A percentile compares a stretch with the other conserved stretches of the same genome.
phyloP scores from a whole-genome alignment of 2,888 invertebrate species.

The Lepidocyrtinus sp. region DNA sequence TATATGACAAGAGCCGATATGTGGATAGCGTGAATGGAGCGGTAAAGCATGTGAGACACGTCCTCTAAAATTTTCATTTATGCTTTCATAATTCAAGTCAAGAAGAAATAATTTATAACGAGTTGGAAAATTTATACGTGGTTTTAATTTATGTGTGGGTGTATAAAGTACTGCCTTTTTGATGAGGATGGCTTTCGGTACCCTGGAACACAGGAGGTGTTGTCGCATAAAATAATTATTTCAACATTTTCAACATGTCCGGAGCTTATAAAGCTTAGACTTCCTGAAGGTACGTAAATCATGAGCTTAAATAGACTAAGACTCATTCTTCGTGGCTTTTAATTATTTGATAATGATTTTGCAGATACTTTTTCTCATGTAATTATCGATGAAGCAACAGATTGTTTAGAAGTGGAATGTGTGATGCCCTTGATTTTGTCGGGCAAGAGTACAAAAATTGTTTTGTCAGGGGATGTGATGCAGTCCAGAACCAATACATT shows the following conservation, averaged over 20 bases:
- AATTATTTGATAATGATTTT: slow-evolving; percentile 42
- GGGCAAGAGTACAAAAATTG: slow-evolving; percentile 80
- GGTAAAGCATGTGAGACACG: slow-evolving; percentile 77
- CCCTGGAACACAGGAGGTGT: slow-evolving; percentile 81
- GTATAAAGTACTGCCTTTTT: slow-evolving; percentile 81
- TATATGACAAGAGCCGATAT: slow-evolving; percentile 86
- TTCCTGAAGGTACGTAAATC: slow-evolving; percentile 76
- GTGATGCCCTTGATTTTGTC: slow-evolving; percentile 86
- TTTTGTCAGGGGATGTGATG: slow-evolving; percentile 89
- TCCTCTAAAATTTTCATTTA: background rate
- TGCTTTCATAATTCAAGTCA: too few species aligned
- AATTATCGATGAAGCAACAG: slow-evolving; percentile 88
- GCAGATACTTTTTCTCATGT: slow-evolving; percentile 83
- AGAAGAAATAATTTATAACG: too few species aligned
- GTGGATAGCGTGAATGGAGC: slow-evolving; percentile 82
- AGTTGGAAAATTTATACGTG: background rate
- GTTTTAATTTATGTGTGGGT: slow-evolving; percentile 51
- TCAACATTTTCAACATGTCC: slow-evolving; percentile 85
- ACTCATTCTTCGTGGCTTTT: too few species aligned
- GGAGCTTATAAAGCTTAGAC: slow-evolving; percentile 80
- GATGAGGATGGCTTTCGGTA: slow-evolving; percentile 77
- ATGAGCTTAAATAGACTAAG: background rate
- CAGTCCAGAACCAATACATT: slow-evolving; percentile 70
- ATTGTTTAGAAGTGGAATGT: slow-evolving; percentile 88
- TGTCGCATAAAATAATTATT: slow-evolving; percentile 81